A percentile compares a stretch with the other conserved stretches of the same genome.
These are phyloP conservation scores for Amphipoea lucens DNA, from an alignment of 2,888 invertebrate species.

Conservation along the genomic window DNA sequence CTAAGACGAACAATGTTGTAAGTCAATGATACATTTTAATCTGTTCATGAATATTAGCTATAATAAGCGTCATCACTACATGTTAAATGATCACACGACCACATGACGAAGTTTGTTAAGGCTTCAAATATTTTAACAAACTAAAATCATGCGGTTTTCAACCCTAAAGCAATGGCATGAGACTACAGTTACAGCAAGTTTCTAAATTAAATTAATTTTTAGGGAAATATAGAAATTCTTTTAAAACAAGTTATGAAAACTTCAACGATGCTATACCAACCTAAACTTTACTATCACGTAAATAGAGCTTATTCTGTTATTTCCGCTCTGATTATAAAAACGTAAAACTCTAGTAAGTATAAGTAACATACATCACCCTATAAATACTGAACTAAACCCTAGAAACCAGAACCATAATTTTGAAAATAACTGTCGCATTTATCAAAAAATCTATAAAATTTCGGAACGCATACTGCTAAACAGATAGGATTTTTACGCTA, in stretches of 20 bases:
- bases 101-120: constrained; percentile 44
- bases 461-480: constrained; percentile 28
- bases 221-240: constrained; percentile 19
- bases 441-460: constrained; percentile 50
- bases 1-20: constrained; percentile 30
- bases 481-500: neutral
- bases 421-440: constrained; percentile 17
- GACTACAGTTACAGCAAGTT: constrained; percentile 76
- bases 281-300: constrained; percentile 44
- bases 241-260: constrained; percentile 19
- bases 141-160: constrained; percentile 39
- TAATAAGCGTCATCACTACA: constrained; percentile 59
- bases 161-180: constrained; percentile 66
- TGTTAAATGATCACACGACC: constrained; percentile 56
- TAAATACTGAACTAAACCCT: constrained; percentile 23
- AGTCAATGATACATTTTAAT: constrained; percentile 48
- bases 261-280: constrained; percentile 12
- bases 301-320: constrained; percentile 40
- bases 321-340: constrained; percentile 20
- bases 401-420: constrained; percentile 27
- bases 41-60: constrained; percentile 60
- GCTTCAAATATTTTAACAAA: constrained; percentile 44
- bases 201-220: constrained; percentile 16
- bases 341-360: neutral
- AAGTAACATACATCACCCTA: neutral